These are phyloP conservation scores for Scaptomyza flava DNA, from an alignment of 2,888 invertebrate genomes.

Conservation along the genomic window DNA sequence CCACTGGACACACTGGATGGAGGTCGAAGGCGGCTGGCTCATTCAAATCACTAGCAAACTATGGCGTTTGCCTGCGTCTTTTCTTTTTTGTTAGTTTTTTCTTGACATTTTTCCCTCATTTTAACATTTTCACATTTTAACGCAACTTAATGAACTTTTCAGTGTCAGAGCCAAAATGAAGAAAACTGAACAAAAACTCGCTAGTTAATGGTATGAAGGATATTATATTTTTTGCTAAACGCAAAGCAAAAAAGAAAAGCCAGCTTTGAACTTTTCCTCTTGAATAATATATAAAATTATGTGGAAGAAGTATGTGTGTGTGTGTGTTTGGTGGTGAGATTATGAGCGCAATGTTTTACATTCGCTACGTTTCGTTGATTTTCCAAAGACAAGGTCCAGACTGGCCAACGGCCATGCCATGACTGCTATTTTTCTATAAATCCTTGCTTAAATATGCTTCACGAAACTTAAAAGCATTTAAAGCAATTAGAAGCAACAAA, in stretches of 20 bases:
- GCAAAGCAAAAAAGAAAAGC: constrained; percentile 22
- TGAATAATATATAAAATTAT: constrained; percentile 42
- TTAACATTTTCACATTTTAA: constrained; percentile 65
- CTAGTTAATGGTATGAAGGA: constrained; percentile 72
- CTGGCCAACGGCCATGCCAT: constrained; percentile 13
- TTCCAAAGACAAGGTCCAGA: constrained; percentile 31
- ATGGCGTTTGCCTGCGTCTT: constrained; percentile 26
- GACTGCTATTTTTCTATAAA: constrained; percentile 58
- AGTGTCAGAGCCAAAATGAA: constrained; percentile 51
- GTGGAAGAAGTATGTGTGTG: constrained; percentile 27
- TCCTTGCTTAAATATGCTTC: constrained; percentile 70
- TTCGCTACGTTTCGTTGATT: constrained; percentile 56
- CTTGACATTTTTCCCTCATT: constrained; percentile 49
- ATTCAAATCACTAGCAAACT: constrained; percentile 38
- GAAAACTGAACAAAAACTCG: constrained; percentile 29
- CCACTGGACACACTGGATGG: constrained; percentile 6
- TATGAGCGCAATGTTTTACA: constrained; percentile 56
- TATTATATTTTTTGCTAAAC: constrained; percentile 44
- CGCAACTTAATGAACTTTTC: constrained; percentile 79
- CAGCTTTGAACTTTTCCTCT: constrained; percentile 55
- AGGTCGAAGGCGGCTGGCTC: constrained; percentile 28
- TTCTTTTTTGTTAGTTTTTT: constrained; percentile 12
- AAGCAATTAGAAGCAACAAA: constrained; percentile 67
- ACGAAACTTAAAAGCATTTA: constrained; percentile 73
- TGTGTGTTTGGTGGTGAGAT: constrained; percentile 16